Base-by-base conservation (phyloP, 2,113 vertebrate genomes). In the Anhinga anhinga region DNA sequence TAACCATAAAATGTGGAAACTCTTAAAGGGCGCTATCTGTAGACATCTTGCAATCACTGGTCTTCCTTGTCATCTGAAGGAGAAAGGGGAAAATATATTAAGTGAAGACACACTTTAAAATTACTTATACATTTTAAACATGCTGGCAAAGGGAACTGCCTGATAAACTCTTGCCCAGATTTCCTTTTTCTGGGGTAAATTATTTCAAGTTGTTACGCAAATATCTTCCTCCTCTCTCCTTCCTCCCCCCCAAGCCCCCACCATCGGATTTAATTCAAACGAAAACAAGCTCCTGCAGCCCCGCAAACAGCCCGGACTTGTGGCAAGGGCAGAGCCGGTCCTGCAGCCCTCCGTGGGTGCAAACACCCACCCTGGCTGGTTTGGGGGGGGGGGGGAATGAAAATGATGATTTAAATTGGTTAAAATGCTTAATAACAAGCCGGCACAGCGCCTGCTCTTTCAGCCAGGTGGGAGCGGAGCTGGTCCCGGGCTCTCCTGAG, bases 51-150 rank as follows among this genome's bases (percentile, higher is more conserved):
- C 97, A 97, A 96, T 94, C 66, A 88, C 62, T 94, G 97, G 62
- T 97, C 98, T 94, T 98, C 98, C 95, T 96, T 98, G 98, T 98
- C 98, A 98, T 96, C 98, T 97, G 95, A 95, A 92, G 97, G 97
- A 98, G 97, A 98, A 97, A 95, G 96, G 97, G 95, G 96, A 93
- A 98, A 98, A 98, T 97, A 97, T 98, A 98, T 98, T 97, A 97
- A 97, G 98, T 98, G 98, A 98, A 98, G 98, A 98, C 97, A 97
- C 97, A 97, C 98, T 98, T 97, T 98, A 97, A 98, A 98, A 98
- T 98, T 97, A 98, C 98, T 98, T 98, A 92, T 97, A 97, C 96
- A 97, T 97, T 98, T 98, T 97, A 98, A 98, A 98, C 97, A 97
- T 95, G 96, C 95, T 95, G 96, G 97, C 98, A 72, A 22, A 93